Percentiles rank a stretch among this genome's conserved stretches.
Evolutionary conservation across 2,888 invertebrate genomes (phyloP).

Genomic region (Neoaliturus tenellus): DNA sequence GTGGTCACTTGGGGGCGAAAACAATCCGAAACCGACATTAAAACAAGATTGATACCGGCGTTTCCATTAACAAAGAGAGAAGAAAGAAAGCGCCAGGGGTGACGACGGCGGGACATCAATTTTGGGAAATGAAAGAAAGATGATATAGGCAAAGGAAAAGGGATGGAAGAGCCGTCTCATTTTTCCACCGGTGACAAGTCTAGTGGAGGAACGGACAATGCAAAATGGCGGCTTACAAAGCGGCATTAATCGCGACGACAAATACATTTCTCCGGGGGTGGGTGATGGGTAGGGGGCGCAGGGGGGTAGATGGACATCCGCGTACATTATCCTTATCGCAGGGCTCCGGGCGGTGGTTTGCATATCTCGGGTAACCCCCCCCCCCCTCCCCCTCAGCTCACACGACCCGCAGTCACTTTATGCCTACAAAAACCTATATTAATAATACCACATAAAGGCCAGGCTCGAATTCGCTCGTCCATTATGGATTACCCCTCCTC

Average conservation of each 20-base stretch:
- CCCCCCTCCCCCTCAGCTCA: not conserved
- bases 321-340: constrained; percentile 47
- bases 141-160: constrained; percentile 44
- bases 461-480: constrained; percentile 49
- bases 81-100: constrained; percentile 23
- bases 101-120: constrained; percentile 35
- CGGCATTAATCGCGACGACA: constrained; percentile 48
- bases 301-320: constrained; percentile 43
- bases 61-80: constrained; percentile 48
- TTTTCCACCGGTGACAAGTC: constrained; percentile 48
- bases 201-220: constrained; percentile 47
- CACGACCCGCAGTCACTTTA: constrained; percentile 36
- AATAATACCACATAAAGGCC: constrained; percentile 46
- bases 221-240: constrained; percentile 52
- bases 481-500: constrained; percentile 37
- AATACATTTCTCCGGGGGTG: constrained; percentile 47
- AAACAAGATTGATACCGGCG: constrained; percentile 38
- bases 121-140: constrained; percentile 52
- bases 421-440: constrained; percentile 53
- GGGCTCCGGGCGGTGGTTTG: constrained; percentile 46
- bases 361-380: constrained; percentile 46
- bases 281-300: not conserved
- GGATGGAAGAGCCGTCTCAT: constrained; percentile 42
- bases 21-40: not conserved
- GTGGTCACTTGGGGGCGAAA: constrained; percentile 23